Evolutionary conservation across 2,797 vertebrate species (phyloP).

Genomic region (Microctenopoma lineatum): DNA sequence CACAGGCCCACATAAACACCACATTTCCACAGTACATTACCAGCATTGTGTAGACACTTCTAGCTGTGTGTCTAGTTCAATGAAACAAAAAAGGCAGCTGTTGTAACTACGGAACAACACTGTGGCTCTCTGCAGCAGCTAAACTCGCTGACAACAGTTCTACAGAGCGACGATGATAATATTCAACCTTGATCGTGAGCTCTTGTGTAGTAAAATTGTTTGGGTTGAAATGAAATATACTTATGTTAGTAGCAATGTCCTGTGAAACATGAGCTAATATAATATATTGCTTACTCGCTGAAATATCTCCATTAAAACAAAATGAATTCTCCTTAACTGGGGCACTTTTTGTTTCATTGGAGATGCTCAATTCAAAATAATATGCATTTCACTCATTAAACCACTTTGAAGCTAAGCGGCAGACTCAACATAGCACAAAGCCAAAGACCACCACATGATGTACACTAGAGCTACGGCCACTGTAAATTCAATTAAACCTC

Average conservation of each 20-base stretch:
- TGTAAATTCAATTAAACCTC: slow-evolving; percentile 59
- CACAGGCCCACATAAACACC: slow-evolving; percentile 53
- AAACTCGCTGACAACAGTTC: slow-evolving; percentile 46
- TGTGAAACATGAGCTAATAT: slow-evolving; percentile 33
- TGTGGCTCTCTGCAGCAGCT: slow-evolving; percentile 45
- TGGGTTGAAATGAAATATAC: slow-evolving; percentile 51
- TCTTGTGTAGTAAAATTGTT: slow-evolving; percentile 56
- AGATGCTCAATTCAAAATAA: slow-evolving; percentile 49
- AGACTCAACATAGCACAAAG: slow-evolving; percentile 43
- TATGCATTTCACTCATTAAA: slow-evolving; percentile 57
- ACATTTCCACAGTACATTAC: slow-evolving; percentile 66
- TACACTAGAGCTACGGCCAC: slow-evolving; percentile 34
- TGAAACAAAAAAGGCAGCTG: slow-evolving; percentile 70
- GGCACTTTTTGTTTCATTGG: slow-evolving; percentile 49
- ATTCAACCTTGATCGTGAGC: slow-evolving; percentile 71
- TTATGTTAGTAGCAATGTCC: slow-evolving; percentile 48
- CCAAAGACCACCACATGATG: slow-evolving; percentile 54
- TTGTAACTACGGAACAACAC: slow-evolving; percentile 71
- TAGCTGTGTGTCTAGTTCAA: slow-evolving; percentile 47
- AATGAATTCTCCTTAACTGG: slow-evolving; percentile 49
- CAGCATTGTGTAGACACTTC: slow-evolving; percentile 67
- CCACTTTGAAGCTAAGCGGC: slow-evolving; percentile 49
- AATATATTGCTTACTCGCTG: slow-evolving; percentile 36
- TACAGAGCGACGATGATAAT: slow-evolving; percentile 51
- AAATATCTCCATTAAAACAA: slow-evolving; percentile 55